These are phyloP conservation scores for Nomada lathburiana DNA, from an alignment of 2,888 invertebrate species.

Conservation along the genomic window DNA sequence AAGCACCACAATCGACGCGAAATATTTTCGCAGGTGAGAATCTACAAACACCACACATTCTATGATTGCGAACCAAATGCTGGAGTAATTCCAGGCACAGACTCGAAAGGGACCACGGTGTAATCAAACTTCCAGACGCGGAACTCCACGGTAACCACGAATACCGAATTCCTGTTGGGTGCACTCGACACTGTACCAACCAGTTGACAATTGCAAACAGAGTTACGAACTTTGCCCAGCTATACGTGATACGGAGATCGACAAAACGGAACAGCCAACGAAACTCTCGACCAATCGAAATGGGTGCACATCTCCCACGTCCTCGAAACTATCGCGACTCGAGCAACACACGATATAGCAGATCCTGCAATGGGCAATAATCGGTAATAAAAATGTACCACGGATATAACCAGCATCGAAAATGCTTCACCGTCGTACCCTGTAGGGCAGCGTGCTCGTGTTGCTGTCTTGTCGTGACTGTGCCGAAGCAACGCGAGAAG, in stretches of 20 bases:
- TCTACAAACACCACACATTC: conserved; percentile 17
- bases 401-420: conserved; percentile 17
- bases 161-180: conserved; percentile 26
- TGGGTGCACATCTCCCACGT: background rate
- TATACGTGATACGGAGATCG: background rate
- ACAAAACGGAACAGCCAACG: background rate
- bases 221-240: conserved; percentile 50
- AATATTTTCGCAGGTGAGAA: background rate
- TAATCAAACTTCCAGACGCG: conserved; percentile 71
- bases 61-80: conserved; percentile 58
- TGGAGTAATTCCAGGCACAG: conserved; percentile 64
- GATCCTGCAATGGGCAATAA: background rate
- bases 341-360: background rate
- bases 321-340: background rate
- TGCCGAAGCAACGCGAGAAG: background rate
- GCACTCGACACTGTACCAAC: conserved; percentile 52
- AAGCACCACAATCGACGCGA: background rate
- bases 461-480: conserved; percentile 57
- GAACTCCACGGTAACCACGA: conserved; percentile 63
- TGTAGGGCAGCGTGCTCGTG: conserved; percentile 52
- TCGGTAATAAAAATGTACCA: conserved; percentile 29
- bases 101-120: conserved; percentile 55
- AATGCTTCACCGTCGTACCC: conserved; percentile 28
- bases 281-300: background rate
- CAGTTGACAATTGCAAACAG: conserved; percentile 55